Evolutionary conservation across 2,797 vertebrate species (phyloP), one percentile per base, ranked within the genome.

Genomic region (Enoplosus armatus): DNA sequence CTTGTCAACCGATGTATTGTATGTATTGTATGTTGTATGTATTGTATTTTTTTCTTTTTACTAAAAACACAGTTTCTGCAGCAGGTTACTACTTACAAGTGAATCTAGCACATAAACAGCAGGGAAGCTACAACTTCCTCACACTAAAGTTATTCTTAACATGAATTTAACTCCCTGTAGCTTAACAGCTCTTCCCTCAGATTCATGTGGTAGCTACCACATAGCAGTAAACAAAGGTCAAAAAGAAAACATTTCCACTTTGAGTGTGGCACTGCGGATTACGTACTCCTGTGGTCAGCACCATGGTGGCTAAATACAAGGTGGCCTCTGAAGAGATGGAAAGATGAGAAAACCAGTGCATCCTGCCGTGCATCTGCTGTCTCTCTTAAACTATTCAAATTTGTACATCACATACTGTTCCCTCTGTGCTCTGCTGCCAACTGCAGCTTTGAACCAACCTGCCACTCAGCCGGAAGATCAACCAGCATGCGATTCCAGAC

Each of bases 331-430:
- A 85, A 84, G 87, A 85, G 72, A 90, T 33, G 71, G 51, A 85
- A 80, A 74, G 69, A 61, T 54, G 62, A 63, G 47, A 64, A 81
- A 86, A 80, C 61, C 76, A 41, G 77, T 43, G 31, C 35, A 37
- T 88, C 88, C 82, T 61, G 86, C 82, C 6, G 88, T 68, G 84
- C 77, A 48, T 81, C 78, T 58, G 79, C 78, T 84, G 85, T 90
- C 84, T 83, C 85, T 65, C 87, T 86, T 86, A 87, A 91, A 93
- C 90, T 89, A 91, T 93, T 94, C 82, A 91, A 62, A 93, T 90
- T 86, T 83, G 64, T 85, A 82, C 85, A 81, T 89, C 75, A 81
- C 87, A 88, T 67, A 75, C 63, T 24, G 75, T 79, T 90, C 75
- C 80, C 82, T 83, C 86, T 84, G 67, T 86, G 88, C 79, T 77